Conservation (phyloP, 2,888 invertebrate genomes). For the Thysanoteuthis rhombus region DNA sequence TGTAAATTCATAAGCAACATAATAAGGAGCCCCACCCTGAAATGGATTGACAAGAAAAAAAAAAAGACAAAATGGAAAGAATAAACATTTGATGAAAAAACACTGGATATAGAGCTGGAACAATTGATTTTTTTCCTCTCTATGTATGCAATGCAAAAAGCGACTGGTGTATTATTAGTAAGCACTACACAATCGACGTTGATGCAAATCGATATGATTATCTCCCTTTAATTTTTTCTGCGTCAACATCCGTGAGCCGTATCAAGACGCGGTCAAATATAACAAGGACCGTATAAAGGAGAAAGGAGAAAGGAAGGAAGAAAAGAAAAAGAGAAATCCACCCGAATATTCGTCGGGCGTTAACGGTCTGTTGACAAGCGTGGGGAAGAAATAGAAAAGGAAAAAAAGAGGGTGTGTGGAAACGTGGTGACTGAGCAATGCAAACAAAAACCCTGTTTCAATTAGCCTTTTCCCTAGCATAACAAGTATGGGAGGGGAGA, state of each 20-base stretch:
- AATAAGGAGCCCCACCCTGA: background rate
- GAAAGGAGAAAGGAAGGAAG: too few relatives aligned
- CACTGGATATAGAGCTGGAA: background rate
- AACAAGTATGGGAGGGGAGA: background rate
- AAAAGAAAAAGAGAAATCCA: background rate
- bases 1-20: background rate
- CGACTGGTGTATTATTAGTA: background rate
- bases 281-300: background rate
- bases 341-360: background rate
- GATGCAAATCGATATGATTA: background rate
- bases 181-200: background rate
- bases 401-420: too few relatives aligned
- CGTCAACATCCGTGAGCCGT: background rate
- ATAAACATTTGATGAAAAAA: too few relatives aligned
- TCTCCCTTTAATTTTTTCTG: background rate
- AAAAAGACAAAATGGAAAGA: background rate
- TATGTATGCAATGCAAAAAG: background rate
- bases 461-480: background rate
- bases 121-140: background rate
- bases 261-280: background rate
- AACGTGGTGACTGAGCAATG: background rate
- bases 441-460: background rate
- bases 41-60: background rate
- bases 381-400: background rate
- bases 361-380: background rate